Percentiles rank a stretch among this genome's conserved stretches.
phyloP scores from a whole-genome alignment of 1,140 invertebrate species.

The Pissodes strobi region DNA sequence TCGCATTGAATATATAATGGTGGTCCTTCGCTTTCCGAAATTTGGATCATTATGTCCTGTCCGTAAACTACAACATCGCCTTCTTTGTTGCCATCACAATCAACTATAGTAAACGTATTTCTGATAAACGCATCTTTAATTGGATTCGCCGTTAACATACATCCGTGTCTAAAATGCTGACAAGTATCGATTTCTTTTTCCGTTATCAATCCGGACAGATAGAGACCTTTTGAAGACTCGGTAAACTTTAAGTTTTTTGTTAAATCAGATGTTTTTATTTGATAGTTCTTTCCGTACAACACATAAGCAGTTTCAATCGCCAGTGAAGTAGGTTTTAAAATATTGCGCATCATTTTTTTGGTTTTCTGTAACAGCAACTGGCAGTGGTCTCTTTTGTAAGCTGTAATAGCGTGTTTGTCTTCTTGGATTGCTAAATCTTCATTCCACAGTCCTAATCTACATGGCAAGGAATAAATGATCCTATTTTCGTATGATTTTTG shows the following conservation, averaged over 20 bases:
- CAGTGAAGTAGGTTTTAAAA: slow-evolving; percentile 40
- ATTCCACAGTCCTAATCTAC: slow-evolving; percentile 48
- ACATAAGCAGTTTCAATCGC: slow-evolving; percentile 39
- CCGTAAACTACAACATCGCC: slow-evolving; percentile 45
- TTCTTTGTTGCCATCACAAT: slow-evolving; percentile 33
- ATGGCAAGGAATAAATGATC: slow-evolving; percentile 46
- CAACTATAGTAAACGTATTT: slow-evolving; percentile 49
- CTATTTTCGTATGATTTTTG: slow-evolving; percentile 43
- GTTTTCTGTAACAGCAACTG: slow-evolving; percentile 50
- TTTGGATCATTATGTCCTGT: slow-evolving; percentile 49
- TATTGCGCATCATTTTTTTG: slow-evolving; percentile 48
- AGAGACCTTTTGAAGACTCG: slow-evolving; percentile 40
- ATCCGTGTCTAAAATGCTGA: slow-evolving; percentile 49
- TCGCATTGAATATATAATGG: slow-evolving; percentile 51
- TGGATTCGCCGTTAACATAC: slow-evolving; percentile 44
- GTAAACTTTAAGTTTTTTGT: slow-evolving; percentile 17
- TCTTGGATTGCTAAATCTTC: slow-evolving; percentile 47
- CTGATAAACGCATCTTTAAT: slow-evolving; percentile 41
- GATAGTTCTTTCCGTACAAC: slow-evolving; percentile 45
- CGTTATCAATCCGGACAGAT: slow-evolving; percentile 49
- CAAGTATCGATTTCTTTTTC: slow-evolving; percentile 48
- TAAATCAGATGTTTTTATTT: slow-evolving; percentile 46
- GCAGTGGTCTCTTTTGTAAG: slow-evolving; percentile 49
- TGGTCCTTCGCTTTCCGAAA: slow-evolving; percentile 33
- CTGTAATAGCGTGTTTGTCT: slow-evolving; percentile 40